Percentiles rank a stretch among this genome's conserved stretches.
These are phyloP conservation scores for Cotesia vestalis DNA, from an alignment of 1,140 invertebrate genomes.

Conservation along the genomic window DNA sequence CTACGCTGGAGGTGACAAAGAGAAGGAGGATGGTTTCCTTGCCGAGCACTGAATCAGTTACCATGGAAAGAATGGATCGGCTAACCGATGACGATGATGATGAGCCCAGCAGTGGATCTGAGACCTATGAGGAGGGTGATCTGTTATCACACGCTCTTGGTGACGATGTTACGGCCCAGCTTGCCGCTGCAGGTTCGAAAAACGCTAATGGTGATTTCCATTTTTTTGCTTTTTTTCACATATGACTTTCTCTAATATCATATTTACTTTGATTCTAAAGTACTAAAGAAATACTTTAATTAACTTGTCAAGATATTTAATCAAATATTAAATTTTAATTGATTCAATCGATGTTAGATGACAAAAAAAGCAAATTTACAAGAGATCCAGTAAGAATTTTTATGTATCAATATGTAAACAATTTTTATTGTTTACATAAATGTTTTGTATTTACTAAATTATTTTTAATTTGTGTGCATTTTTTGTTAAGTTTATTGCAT, in stretches of 20 bases:
- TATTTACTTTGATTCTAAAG: slow-evolving; percentile 36
- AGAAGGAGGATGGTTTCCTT: slow-evolving; percentile 53
- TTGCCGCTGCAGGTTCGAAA: slow-evolving; percentile 89
- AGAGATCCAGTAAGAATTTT: slow-evolving; percentile 23
- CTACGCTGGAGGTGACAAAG: slow-evolving; percentile 37
- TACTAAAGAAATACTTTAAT: not conserved
- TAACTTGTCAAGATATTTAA: not conserved
- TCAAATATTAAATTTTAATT: not conserved
- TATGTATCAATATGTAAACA: slow-evolving; percentile 22
- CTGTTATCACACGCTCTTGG: slow-evolving; percentile 83
- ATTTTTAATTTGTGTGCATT: slow-evolving; percentile 40
- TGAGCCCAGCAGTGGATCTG: slow-evolving; percentile 77
- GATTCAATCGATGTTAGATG: slow-evolving; percentile 19
- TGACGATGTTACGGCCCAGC: slow-evolving; percentile 93
- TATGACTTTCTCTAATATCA: slow-evolving; percentile 41
- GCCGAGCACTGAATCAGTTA: slow-evolving; percentile 53
- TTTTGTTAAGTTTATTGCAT: slow-evolving; percentile 44
- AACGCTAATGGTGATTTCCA: slow-evolving; percentile 68
- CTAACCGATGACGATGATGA: slow-evolving; percentile 82
- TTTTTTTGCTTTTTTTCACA: slow-evolving; percentile 64
- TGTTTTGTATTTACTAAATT: slow-evolving; percentile 15
- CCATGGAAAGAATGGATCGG: slow-evolving; percentile 68
- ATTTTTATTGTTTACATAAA: slow-evolving; percentile 14
- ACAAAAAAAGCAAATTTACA: slow-evolving; percentile 24
- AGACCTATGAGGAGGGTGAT: slow-evolving; percentile 78